phyloP scores from a whole-genome alignment of 2,113 vertebrate species.

The Anguilla rostrata region DNA sequence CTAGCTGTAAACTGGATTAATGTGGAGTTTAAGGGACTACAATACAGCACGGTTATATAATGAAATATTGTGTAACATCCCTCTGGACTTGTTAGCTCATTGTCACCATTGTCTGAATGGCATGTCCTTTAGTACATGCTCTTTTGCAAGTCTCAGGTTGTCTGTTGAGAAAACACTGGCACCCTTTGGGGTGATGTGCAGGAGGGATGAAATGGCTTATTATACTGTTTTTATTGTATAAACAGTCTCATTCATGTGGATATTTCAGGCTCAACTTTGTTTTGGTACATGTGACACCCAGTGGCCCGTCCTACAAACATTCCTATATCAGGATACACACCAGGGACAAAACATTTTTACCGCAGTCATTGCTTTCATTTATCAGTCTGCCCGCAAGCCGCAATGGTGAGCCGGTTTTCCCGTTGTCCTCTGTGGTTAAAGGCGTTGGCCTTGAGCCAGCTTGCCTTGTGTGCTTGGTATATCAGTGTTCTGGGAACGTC shows the following conservation, averaged over 20 bases:
- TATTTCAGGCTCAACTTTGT: conserved; percentile 45
- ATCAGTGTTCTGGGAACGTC: conserved; percentile 45
- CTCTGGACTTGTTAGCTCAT: not conserved
- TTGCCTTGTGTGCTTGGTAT: conserved; percentile 37
- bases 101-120: not conserved
- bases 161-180: conserved; percentile 24
- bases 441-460: conserved; percentile 40
- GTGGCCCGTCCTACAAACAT: conserved; percentile 48
- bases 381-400: conserved; percentile 63
- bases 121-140: not conserved
- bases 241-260: conserved; percentile 38
- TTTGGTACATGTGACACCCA: conserved; percentile 47
- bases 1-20: not conserved
- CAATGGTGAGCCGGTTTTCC: conserved; percentile 62
- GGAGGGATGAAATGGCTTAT: conserved; percentile 20
- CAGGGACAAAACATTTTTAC: conserved; percentile 66
- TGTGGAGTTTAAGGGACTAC: not conserved
- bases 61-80: not conserved
- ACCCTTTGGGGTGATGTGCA: conserved; percentile 4
- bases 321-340: conserved; percentile 49
- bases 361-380: conserved; percentile 42
- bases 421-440: conserved; percentile 40
- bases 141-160: conserved; percentile 15
- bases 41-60: not conserved
- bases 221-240: conserved; percentile 29